Base-by-base conservation (phyloP, 2,113 vertebrate species). In the Calidris pugnax region DNA sequence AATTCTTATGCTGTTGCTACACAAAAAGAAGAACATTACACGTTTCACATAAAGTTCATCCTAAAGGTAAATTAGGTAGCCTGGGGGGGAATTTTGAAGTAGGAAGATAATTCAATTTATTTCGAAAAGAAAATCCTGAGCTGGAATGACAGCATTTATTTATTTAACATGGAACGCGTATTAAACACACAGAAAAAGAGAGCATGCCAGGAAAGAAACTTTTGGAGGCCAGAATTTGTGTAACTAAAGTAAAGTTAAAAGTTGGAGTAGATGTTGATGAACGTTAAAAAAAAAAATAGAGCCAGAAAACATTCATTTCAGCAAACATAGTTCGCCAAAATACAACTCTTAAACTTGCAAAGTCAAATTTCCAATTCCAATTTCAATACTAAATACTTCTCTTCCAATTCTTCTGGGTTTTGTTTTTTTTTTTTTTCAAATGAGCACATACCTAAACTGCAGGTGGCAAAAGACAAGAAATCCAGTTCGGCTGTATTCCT, bases 1-100 rank as follows among this genome's bases (percentile, higher is more conserved):
- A 98, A 95, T 98, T 98, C 98, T 99, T 99, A 98, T 99, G 99
- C 95, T 99, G 98, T 95, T 98, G 98, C 99, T 99, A 98, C 81
- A 98, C 90, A 93, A 98, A 98, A 98, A 98, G 96, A 98, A 98
- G 75, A 96, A 96, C 92, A 77, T 76, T n/a, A 98, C 94, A 98
- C 0, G 45, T 97, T 97, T 95, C 56, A 94, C 43, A 27, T 9
- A 43, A 89, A 92, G 74, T 51, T 74, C 56, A 47, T 53, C 51
- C 88, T 77, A 15, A 47, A 89, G 19, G 56, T 51, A 87, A 78
- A 43, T 75, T 3, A 27, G 43, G 83, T 37, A 85, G 53, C 74
- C 57, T 72, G 30, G 8, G 66, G 69, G 50, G 50, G 26, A 20
- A 20, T 10, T 53, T 60, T 56, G 69, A 84, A 56, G 60, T 51